A percentile compares a stretch with the other conserved stretches of the same genome.
Evolutionary conservation across 2,888 invertebrate species (phyloP).

Genomic region (Cremastobaeus sp.): DNA sequence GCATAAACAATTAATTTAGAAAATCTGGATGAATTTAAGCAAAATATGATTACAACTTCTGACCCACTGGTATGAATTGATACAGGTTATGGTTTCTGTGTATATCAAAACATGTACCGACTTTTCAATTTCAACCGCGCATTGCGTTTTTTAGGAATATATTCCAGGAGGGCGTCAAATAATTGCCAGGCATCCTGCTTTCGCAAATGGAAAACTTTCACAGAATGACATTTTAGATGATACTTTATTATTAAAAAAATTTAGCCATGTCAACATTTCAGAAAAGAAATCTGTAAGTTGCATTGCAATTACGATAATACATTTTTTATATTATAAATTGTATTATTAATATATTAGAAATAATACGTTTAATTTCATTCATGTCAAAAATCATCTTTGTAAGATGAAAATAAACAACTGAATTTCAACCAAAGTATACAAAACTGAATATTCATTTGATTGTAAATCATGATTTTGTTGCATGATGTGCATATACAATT

Average conservation of each 20-base stretch:
- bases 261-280: slow-evolving; percentile 87
- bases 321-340: too few species aligned
- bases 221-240: slow-evolving; percentile 80
- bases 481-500: not conserved
- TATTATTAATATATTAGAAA: too few species aligned
- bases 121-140: too few species aligned
- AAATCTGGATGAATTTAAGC: slow-evolving; percentile 94
- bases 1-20: slow-evolving; percentile 75
- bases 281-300: slow-evolving; percentile 77
- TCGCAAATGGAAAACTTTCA: slow-evolving; percentile 79
- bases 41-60: slow-evolving; percentile 93
- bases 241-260: slow-evolving; percentile 84
- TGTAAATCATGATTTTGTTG: too few species aligned
- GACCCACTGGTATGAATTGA: slow-evolving; percentile 86
- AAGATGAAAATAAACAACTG: too few species aligned
- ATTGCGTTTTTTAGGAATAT: slow-evolving; percentile 88
- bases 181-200: slow-evolving; percentile 87
- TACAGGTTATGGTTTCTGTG: slow-evolving; percentile 33
- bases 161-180: slow-evolving; percentile 92
- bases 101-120: too few species aligned
- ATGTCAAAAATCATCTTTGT: too few species aligned
- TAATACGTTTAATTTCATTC: too few species aligned
- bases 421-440: too few species aligned
- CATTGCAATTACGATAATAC: not conserved
- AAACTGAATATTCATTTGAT: too few species aligned